Percentiles rank a stretch among this genome's conserved stretches.
These are phyloP conservation scores for Caranx melampygus DNA, from an alignment of 2,113 vertebrate species.

Conservation along the genomic window DNA sequence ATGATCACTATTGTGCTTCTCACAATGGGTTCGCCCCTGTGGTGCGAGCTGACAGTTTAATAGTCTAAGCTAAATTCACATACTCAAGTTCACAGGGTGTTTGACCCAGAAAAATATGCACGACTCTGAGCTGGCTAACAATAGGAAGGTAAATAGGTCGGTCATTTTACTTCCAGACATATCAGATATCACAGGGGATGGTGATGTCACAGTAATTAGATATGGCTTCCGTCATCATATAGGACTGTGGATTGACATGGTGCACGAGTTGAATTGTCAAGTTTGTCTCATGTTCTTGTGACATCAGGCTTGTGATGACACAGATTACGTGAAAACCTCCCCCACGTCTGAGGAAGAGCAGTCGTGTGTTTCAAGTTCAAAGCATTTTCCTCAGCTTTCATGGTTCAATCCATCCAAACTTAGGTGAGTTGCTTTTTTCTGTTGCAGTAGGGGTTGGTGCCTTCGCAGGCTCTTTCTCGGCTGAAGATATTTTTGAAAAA, in stretches of 20 bases:
- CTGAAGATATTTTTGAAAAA: constrained; percentile 6
- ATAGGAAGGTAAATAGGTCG: constrained; percentile 65
- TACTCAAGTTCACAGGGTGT: constrained; percentile 46
- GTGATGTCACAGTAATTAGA: constrained; percentile 65
- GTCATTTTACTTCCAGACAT: constrained; percentile 46
- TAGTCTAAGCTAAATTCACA: constrained; percentile 36
- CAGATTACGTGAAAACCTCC: not conserved
- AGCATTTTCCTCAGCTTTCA: not conserved
- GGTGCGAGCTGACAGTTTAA: constrained; percentile 52
- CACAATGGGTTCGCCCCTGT: not conserved
- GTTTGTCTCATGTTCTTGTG: not conserved
- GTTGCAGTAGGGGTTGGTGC: not conserved
- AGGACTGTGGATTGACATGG: not conserved
- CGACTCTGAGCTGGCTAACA: constrained; percentile 51
- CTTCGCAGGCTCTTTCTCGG: not conserved
- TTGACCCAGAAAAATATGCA: constrained; percentile 65
- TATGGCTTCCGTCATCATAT: constrained; percentile 8
- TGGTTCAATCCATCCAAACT: not conserved
- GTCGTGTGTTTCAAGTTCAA: not conserved
- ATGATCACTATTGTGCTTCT: constrained; percentile 12
- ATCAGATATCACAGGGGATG: constrained; percentile 62
- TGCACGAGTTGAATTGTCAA: constrained; percentile 13
- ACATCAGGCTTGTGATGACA: not conserved
- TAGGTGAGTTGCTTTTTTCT: not conserved
- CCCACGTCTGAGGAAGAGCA: not conserved